phyloP scores from a whole-genome alignment of 2,113 vertebrate genomes.

The Caranx melampygus region DNA sequence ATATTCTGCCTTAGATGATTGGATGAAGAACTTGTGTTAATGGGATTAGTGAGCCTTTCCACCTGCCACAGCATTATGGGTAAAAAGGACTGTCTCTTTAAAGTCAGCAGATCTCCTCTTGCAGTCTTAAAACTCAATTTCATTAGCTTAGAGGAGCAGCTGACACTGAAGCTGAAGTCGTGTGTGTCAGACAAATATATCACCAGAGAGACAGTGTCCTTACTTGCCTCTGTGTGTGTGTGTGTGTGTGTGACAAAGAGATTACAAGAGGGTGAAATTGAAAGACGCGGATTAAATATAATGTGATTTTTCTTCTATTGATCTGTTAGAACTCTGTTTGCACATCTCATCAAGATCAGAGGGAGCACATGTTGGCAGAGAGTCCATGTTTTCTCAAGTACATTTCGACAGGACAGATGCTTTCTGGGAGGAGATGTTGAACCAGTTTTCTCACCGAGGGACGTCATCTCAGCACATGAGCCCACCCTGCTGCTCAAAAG shows the following conservation, averaged over 20 bases:
- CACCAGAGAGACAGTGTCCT: slow-evolving; percentile 12
- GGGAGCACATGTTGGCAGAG: background rate
- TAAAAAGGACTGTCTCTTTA: slow-evolving; percentile 50
- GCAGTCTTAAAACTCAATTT: slow-evolving; percentile 65
- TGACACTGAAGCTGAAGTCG: slow-evolving; percentile 18
- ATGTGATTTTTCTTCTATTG: slow-evolving; percentile 23
- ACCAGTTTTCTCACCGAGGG: slow-evolving; percentile 13
- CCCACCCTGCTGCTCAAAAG: slow-evolving; percentile 49
- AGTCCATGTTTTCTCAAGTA: slow-evolving; percentile 18
- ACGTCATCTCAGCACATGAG: slow-evolving; percentile 32
- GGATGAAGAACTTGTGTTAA: slow-evolving; percentile 65
- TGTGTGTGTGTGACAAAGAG: slow-evolving; percentile 32
- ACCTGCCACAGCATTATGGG: slow-evolving; percentile 61
- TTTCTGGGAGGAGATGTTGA: background rate
- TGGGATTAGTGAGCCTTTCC: slow-evolving; percentile 63
- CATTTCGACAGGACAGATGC: slow-evolving; percentile 41
- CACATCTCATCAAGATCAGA: slow-evolving; percentile 10
- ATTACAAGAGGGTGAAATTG: slow-evolving; percentile 25
- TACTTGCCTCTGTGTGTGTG: slow-evolving; percentile 6
- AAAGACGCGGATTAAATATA: slow-evolving; percentile 1
- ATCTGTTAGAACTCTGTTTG: slow-evolving; percentile 19
- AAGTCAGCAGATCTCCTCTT: slow-evolving; percentile 57
- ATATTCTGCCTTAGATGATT: slow-evolving; percentile 50
- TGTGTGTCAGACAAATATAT: slow-evolving; percentile 24
- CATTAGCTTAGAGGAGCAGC: slow-evolving; percentile 61